These are phyloP conservation scores for Leptinotarsa haldemani DNA, from an alignment of 2,888 invertebrate species.

Conservation along the genomic window DNA sequence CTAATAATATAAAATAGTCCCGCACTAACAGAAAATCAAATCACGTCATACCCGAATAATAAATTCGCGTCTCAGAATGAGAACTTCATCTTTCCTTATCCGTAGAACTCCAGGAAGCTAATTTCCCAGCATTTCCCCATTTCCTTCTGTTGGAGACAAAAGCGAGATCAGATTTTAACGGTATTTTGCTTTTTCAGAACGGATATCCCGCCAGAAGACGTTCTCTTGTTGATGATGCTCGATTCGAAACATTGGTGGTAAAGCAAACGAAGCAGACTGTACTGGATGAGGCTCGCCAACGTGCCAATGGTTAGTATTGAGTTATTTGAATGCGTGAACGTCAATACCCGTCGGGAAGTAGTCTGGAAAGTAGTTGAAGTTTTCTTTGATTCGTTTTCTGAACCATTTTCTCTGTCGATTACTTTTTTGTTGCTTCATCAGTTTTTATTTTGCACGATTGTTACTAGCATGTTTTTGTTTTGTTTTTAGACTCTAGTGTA, in stretches of 20 bases:
- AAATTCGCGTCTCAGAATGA: neutral
- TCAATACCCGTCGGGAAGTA: neutral
- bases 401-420: too few species aligned
- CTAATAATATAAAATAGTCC: too few species aligned
- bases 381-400: too few species aligned
- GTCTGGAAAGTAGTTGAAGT: neutral
- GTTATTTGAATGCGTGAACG: constrained; percentile 22
- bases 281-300: constrained; percentile 88
- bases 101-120: constrained; percentile 47
- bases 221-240: constrained; percentile 96
- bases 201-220: constrained; percentile 95
- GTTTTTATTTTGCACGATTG: constrained; percentile 46
- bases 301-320: constrained; percentile 84
- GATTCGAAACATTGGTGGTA: constrained; percentile 95
- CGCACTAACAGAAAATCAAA: neutral
- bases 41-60: neutral
- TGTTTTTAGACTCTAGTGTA: constrained; percentile 62
- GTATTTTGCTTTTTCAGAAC: constrained; percentile 77
- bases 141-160: constrained; percentile 60
- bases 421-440: neutral
- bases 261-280: constrained; percentile 95
- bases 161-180: constrained; percentile 32
- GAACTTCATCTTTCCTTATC: constrained; percentile 36
- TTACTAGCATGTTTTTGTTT: constrained; percentile 52
- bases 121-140: constrained; percentile 55